phyloP scores from a whole-genome alignment of 2,888 invertebrate genomes.

The Archips xylosteana region DNA sequence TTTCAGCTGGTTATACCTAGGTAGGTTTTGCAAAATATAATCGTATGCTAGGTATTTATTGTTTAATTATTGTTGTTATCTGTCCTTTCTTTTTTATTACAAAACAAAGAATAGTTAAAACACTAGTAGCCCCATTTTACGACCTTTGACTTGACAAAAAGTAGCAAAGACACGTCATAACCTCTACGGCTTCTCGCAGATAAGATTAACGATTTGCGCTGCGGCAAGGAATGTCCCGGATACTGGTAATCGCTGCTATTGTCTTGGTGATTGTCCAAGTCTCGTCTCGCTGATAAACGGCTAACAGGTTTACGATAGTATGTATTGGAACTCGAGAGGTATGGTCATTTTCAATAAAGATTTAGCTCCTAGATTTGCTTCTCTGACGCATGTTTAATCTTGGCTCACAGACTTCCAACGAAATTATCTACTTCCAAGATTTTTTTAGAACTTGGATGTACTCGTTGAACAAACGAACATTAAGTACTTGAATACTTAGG shows the following conservation, averaged over 20 bases:
- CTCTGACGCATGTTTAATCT: background rate
- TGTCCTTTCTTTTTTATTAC: too few relatives aligned
- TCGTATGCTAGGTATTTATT: too few relatives aligned
- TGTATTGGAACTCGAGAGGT: background rate
- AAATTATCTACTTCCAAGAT: background rate
- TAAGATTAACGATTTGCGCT: constrained; percentile 60
- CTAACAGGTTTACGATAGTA: background rate
- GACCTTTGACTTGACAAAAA: constrained; percentile 1
- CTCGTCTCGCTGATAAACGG: constrained; percentile 2
- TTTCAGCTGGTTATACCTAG: too few relatives aligned
- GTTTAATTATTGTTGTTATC: too few relatives aligned
- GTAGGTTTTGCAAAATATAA: too few relatives aligned
- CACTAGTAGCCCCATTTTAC: background rate
- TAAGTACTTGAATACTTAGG: too few relatives aligned
- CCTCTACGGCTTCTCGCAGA: constrained; percentile 35
- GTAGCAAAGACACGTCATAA: constrained; percentile 2
- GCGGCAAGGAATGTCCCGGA: constrained; percentile 50
- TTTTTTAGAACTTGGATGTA: background rate
- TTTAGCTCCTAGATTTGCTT: background rate
- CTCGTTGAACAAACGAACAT: too few relatives aligned
- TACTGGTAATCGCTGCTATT: constrained; percentile 28
- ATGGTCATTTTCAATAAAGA: background rate
- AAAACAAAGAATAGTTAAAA: background rate
- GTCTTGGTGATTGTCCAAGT: constrained; percentile 19
- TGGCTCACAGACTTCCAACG: background rate